Conservation (phyloP, 2,888 invertebrate species). For the Eledona agricola region DNA sequence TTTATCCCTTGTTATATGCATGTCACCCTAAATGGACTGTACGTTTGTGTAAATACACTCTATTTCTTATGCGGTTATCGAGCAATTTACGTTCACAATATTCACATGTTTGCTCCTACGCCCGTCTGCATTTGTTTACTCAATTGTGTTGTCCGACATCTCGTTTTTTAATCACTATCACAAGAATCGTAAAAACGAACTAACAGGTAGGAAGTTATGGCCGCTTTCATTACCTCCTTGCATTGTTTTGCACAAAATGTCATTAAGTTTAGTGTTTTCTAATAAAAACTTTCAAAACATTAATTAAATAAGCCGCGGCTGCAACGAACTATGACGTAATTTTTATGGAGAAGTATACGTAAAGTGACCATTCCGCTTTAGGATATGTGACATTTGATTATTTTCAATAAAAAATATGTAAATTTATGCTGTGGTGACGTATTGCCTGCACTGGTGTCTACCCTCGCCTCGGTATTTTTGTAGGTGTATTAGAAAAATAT, state of each 20-base stretch:
- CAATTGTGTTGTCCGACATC: slow-evolving; percentile 23
- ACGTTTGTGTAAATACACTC: slow-evolving; percentile 35
- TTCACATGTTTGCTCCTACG: slow-evolving; percentile 35
- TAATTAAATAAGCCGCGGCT: too few relatives aligned
- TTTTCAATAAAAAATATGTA: too few relatives aligned
- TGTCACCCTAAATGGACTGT: slow-evolving; percentile 40
- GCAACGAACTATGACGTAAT: too few relatives aligned
- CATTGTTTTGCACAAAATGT: slow-evolving; percentile 19
- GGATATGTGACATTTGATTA: too few relatives aligned
- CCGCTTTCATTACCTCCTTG: slow-evolving; percentile 20
- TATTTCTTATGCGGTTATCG: slow-evolving; percentile 36
- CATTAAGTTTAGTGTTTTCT: slow-evolving; percentile 17
- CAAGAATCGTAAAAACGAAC: slow-evolving; percentile 14
- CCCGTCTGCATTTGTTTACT: slow-evolving; percentile 26
- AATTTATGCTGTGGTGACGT: too few relatives aligned
- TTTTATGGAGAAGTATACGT: too few relatives aligned
- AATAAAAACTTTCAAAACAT: slow-evolving; percentile 19
- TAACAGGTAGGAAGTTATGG: slow-evolving; percentile 29
- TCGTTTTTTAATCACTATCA: slow-evolving; percentile 25
- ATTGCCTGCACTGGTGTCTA: slow-evolving; percentile 29
- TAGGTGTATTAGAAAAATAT: slow-evolving; percentile 36
- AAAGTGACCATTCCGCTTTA: too few relatives aligned
- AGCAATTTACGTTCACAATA: slow-evolving; percentile 29
- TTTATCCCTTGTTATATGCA: slow-evolving; percentile 42
- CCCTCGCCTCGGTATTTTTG: slow-evolving; percentile 25